These are phyloP conservation scores for Thelaira solivaga DNA, from an alignment of 2,888 invertebrate genomes.

Conservation along the genomic window DNA sequence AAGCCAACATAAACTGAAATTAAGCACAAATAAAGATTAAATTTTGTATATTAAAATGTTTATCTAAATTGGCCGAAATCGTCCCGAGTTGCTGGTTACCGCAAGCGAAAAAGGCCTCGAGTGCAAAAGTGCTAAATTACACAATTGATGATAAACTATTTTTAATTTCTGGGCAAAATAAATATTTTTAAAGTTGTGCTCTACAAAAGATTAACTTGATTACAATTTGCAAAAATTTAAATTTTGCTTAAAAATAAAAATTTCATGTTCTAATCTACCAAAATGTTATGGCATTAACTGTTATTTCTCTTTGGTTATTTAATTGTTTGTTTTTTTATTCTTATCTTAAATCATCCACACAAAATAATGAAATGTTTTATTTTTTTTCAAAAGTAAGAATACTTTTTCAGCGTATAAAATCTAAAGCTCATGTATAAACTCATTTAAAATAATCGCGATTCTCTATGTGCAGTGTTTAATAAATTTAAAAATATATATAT, in stretches of 20 bases:
- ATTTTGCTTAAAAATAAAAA: constrained; percentile 7
- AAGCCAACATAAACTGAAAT: too few species aligned
- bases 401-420: constrained; percentile 33
- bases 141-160: too few species aligned
- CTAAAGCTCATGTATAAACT: background rate
- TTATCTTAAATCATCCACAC: constrained; percentile 25
- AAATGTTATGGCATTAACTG: background rate
- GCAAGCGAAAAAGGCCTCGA: too few species aligned
- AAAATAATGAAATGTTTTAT: constrained; percentile 30
- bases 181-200: too few species aligned
- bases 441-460: constrained; percentile 51
- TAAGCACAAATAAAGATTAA: too few species aligned
- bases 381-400: constrained; percentile 19
- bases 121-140: too few species aligned
- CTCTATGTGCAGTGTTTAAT: constrained; percentile 20
- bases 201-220: too few species aligned
- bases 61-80: too few species aligned
- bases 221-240: background rate
- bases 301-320: background rate
- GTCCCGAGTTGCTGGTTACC: too few species aligned
- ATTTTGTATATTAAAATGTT: too few species aligned
- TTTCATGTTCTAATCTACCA: background rate
- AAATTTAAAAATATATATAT: constrained; percentile 18
- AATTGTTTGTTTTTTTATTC: background rate
- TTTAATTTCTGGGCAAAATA: too few species aligned